Base-by-base conservation (phyloP, 1,140 invertebrate genomes). In the Coptotermes formosanus region DNA sequence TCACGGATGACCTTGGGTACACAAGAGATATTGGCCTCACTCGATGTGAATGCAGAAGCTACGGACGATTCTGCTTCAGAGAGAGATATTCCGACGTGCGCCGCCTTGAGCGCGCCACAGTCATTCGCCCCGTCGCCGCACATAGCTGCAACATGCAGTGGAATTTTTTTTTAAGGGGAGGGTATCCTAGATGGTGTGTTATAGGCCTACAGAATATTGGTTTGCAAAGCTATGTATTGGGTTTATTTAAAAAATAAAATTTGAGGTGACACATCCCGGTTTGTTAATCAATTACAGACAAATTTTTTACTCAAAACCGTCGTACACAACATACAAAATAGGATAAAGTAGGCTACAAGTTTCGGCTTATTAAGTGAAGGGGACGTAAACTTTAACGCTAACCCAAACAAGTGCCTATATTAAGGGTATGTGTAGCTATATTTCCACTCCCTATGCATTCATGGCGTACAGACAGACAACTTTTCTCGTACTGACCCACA, bases 51-150 rank as follows among this genome's bases (percentile, higher is more conserved):
- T 6, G 98, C 97, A 9, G 97, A 97, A 1, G 98, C 98, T 19
- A 99, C 98, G 87, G 96, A 95, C 0, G 98, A 97, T 91, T 99
- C 98, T 0, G 97, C 96, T 89, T 98, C 97, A 0, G 97, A 98
- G 7, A 99, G 92, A 2, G 97, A 98, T 55, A 99, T 97, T 38
- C 98, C 98, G 6, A 97, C 96, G 91, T 99, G 97, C 0, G 98
- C 98, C 2, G 97, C 97, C 91, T 98, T 97, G 83, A 98, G 90
- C 7, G 97, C 97, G 25, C 97, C 97, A 91, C 97, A 98, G 90
- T 99, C 97, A 91, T 99, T 98, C 6, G 97, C 97, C 32, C 95
- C 95, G 90, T 97, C 97, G 3, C 97, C 97, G 89, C 97, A 98
- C 97, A 99, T 99, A 3, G 96, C 95, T 92, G 92, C 89, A 90